phyloP scores from a whole-genome alignment of 2,113 vertebrate genomes.

The Tiliqua scincoides region DNA sequence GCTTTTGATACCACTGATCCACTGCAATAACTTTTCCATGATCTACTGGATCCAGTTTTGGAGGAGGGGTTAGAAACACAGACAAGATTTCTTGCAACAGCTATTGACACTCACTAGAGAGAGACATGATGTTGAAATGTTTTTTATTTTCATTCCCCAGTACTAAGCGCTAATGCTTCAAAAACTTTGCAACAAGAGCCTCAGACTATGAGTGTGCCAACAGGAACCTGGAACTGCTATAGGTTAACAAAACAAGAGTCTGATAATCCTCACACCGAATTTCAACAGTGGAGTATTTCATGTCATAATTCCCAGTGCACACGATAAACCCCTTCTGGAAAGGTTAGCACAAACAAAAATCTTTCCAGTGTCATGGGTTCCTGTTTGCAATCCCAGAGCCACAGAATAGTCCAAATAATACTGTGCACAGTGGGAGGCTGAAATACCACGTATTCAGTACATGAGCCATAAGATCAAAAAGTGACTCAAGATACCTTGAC shows the following conservation, averaged over 20 bases:
- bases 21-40: not conserved
- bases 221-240: constrained; percentile 13
- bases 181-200: constrained; percentile 44
- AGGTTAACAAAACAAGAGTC: constrained; percentile 45
- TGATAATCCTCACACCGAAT: constrained; percentile 54
- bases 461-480: constrained; percentile 18
- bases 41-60: constrained; percentile 16
- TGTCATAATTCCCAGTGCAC: constrained; percentile 51
- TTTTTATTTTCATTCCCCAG: constrained; percentile 35
- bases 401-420: constrained; percentile 19
- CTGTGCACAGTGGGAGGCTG: not conserved
- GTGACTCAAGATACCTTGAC: not conserved
- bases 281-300: constrained; percentile 42
- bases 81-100: constrained; percentile 24
- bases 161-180: constrained; percentile 39
- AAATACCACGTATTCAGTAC: constrained; percentile 10
- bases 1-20: not conserved
- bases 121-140: constrained; percentile 28
- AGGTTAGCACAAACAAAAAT: constrained; percentile 42
- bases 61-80: constrained; percentile 2
- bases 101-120: constrained; percentile 6
- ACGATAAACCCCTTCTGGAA: constrained; percentile 49
- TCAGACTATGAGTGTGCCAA: constrained; percentile 35
- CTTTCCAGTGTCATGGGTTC: constrained; percentile 8
- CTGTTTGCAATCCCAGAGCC: constrained; percentile 25